Base-by-base conservation (phyloP, 2,113 vertebrate genomes). In the Plotosus lineatus region DNA sequence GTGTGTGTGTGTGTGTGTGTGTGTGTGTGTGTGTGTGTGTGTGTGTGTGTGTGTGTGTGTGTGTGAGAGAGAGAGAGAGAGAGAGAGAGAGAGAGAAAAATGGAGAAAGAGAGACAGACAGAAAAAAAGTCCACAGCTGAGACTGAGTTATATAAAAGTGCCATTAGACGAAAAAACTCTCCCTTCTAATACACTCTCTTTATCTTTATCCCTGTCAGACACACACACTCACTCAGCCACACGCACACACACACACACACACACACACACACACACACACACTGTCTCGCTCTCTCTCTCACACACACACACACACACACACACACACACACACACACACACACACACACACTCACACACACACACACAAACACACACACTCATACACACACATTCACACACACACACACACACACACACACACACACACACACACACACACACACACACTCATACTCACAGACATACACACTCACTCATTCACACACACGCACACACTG, bases 61-160 rank as follows among this genome's bases (percentile, higher is more conserved):
- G 28, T 36, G 60, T 36, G 15, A 8, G 60, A 19, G 60, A 36
- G 28, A 19, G n/a, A n/a, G n/a, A n/a, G n/a, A n/a, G n/a, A n/a
- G n/a, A n/a, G n/a, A n/a, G n/a, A n/a, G n/a, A n/a, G n/a, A n/a
- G n/a, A n/a, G n/a, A n/a, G n/a, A n/a, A n/a, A n/a, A n/a, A n/a
- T n/a, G n/a, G n/a, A n/a, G n/a, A n/a, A n/a, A n/a, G n/a, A n/a
- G n/a, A n/a, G n/a, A n/a, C n/a, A n/a, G n/a, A n/a, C n/a, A n/a
- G n/a, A n/a, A n/a, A n/a, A n/a, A n/a, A n/a, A n/a, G 60, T 46
- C 42, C 53, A 60, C 72, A 78, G 65, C 76, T 81, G 72, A 46
- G 76, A 56, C 61, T 71, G 71, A 50, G 78, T 83, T 86, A 86
- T 79, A 86, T 86, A 82, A 83, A 86, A 84, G 82, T 71, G 51